A percentile compares a stretch with the other conserved stretches of the same genome.
Evolutionary conservation across 2,113 vertebrate genomes (phyloP).

Genomic region (Puma concolor): DNA sequence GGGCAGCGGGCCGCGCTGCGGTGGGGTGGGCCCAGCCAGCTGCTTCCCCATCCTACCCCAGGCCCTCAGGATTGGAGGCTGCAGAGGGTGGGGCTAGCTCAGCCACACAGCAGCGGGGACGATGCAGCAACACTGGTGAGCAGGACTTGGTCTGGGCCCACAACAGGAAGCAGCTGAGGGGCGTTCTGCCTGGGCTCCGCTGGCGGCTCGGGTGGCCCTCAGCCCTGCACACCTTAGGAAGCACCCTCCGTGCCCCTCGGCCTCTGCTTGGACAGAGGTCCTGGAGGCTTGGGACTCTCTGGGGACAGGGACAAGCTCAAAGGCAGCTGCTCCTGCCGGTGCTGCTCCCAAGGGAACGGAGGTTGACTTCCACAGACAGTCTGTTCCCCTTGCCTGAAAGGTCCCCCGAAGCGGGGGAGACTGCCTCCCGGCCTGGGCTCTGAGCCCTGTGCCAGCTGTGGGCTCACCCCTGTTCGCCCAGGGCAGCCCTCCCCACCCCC

Average conservation of each 20-base stretch:
- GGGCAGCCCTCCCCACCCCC: not conserved
- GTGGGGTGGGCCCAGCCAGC: not conserved
- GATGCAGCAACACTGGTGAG: not conserved
- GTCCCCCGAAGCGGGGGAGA: not conserved
- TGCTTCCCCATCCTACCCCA: constrained; percentile 62
- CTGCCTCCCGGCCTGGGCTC: not conserved
- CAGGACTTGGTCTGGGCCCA: not conserved
- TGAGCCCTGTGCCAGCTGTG: not conserved
- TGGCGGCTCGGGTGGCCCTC: not conserved
- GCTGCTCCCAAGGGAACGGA: constrained; percentile 1
- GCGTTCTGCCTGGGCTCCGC: not conserved
- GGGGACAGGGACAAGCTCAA: not conserved
- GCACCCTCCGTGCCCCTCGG: not conserved
- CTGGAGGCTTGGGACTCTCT: not conserved
- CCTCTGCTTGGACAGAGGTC: not conserved
- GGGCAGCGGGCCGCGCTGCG: not conserved
- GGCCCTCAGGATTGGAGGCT: constrained; percentile 64
- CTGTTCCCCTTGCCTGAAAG: not conserved
- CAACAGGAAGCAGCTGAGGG: constrained; percentile 65
- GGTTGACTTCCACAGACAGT: not conserved
- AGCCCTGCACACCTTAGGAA: not conserved
- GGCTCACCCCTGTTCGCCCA: not conserved
- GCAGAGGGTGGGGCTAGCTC: constrained; percentile 58
- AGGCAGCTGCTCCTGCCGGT: constrained; percentile 43
- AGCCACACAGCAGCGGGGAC: constrained; percentile 12